These are phyloP conservation scores for Trichomalopsis sarcophagae DNA, from an alignment of 1,140 invertebrate genomes.

Conservation along the genomic window DNA sequence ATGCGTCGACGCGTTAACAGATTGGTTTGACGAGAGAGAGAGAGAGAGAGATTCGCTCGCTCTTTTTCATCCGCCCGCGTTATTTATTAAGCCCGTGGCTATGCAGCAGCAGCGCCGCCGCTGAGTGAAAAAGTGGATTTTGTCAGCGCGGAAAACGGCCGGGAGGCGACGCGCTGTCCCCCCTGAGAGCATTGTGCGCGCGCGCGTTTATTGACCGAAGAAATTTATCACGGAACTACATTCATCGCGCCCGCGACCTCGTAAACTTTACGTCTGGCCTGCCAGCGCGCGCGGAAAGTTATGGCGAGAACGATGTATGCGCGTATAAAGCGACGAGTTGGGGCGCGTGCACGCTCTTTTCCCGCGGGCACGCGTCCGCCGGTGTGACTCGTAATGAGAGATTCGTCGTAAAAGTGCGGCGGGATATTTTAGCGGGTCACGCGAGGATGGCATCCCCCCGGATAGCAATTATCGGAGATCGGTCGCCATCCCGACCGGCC, in stretches of 20 bases:
- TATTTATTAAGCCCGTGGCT: slow-evolving; percentile 35
- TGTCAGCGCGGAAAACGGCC: slow-evolving; percentile 5
- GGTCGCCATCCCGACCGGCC: no score
- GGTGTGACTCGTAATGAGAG: no score
- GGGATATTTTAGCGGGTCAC: no score
- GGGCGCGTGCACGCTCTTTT: no score
- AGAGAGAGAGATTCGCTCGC: neutral
- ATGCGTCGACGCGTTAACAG: slow-evolving; percentile 20
- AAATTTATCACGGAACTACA: slow-evolving; percentile 59
- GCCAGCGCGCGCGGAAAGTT: slow-evolving; percentile 48
- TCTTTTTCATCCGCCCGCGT: neutral
- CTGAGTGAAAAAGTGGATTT: slow-evolving; percentile 44
- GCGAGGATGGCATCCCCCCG: no score
- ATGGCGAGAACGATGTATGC: slow-evolving; percentile 46
- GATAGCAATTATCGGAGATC: no score
- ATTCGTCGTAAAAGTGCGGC: no score
- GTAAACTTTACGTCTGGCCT: slow-evolving; percentile 61
- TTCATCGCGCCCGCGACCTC: slow-evolving; percentile 53
- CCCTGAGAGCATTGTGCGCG: slow-evolving; percentile 35
- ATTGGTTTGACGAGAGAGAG: slow-evolving; percentile 23
- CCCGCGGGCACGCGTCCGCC: no score
- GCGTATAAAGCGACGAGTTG: slow-evolving; percentile 3
- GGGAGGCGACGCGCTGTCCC: neutral
- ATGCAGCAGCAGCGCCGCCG: neutral
- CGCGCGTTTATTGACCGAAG: slow-evolving; percentile 48